Base-by-base conservation (phyloP, 2,888 invertebrate genomes). In the Priocnemis perturbator region DNA sequence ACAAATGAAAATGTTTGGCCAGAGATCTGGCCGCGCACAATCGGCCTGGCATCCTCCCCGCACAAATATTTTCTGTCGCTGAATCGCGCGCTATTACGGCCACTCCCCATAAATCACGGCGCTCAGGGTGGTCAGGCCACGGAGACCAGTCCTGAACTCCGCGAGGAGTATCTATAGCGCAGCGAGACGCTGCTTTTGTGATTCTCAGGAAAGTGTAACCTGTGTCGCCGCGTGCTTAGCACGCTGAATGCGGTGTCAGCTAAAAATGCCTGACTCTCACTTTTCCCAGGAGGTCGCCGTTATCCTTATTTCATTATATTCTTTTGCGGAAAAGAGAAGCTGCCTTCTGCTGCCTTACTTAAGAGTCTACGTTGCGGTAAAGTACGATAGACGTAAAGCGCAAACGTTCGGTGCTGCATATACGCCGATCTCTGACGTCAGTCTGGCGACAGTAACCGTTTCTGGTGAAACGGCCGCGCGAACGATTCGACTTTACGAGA, bases 1-100 rank as follows among this genome's bases (percentile, higher is more conserved):
- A 71, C 67, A 82, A 85, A 87, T 87, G 84, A 87, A 87, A 87
- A 85, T 87, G 86, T 87, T 86, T 84, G 81, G 79, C 79, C 81
- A 67, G 77, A 76, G 76, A 75, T 76, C 77, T 67, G 71, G 71
- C 60, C 66, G 67, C 58, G 79, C 69, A 83, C 81, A 81, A 83
- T 84, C 82, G 79, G 64, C 21, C 56, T 64, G 56, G 74, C 37
- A 37, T 9, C 37, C 37, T 37, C 37, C 11, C 11, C 37, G 75
- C 78, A 80, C 74, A 83, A 83, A 83, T 82, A 84, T 84, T 85
- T 81, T 85, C 81, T 84, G 79, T 80, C 79, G 69, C 71, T 78
- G 79, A 82, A 83, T 85, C 82, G 77, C 79, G 74, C 76, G 81
- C 80, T 84, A 81, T 83, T 79, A 81, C 82, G 75, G 76, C 76